phyloP scores from a whole-genome alignment of 2,797 vertebrate species.

The Phalloptychus januarius region DNA sequence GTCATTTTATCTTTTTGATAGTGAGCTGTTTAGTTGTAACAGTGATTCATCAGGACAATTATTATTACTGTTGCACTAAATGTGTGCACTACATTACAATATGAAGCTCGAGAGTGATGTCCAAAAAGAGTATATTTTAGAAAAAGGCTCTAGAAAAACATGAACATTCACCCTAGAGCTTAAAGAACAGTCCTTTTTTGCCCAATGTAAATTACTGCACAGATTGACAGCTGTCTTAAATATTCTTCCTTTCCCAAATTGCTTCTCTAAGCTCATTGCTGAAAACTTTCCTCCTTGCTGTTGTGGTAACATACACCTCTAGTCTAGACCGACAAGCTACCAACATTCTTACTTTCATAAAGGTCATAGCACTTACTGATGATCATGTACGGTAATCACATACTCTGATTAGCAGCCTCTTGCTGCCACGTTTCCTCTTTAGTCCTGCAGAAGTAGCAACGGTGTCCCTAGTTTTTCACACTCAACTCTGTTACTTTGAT shows the following conservation, averaged over 20 bases:
- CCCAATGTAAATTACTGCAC: not conserved
- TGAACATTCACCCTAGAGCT: not conserved
- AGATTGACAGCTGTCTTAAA: not conserved
- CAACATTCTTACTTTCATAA: not conserved
- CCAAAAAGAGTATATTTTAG: too few relatives aligned
- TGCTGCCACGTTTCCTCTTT: not conserved
- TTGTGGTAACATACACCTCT: not conserved
- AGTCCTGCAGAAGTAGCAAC: not conserved
- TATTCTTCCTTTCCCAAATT: not conserved
- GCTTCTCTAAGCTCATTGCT: not conserved
- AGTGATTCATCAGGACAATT: not conserved
- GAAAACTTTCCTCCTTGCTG: not conserved
- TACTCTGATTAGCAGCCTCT: not conserved
- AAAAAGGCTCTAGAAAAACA: too few relatives aligned
- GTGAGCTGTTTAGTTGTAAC: not conserved
- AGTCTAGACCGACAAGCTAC: not conserved
- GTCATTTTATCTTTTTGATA: not conserved
- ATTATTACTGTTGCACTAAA: not conserved
- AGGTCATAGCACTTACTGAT: not conserved
- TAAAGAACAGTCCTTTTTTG: not conserved
- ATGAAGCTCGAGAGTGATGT: not conserved
- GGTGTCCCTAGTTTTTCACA: not conserved
- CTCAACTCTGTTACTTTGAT: not conserved
- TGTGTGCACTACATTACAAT: not conserved
- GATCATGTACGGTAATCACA: not conserved